Evolutionary conservation across 2,888 invertebrate species (phyloP).

Genomic region (Mythimna pallens): DNA sequence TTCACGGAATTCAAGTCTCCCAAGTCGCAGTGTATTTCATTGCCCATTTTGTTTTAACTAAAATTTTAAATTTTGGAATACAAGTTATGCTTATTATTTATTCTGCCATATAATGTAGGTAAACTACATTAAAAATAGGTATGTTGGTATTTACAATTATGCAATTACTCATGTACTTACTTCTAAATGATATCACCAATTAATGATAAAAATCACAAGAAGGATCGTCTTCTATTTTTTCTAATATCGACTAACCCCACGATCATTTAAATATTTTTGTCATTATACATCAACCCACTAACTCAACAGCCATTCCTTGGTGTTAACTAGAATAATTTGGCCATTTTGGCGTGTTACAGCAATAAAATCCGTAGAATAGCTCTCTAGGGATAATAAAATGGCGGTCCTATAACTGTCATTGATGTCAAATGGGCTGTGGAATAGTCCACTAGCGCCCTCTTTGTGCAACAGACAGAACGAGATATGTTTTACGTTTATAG

Average conservation of each 20-base stretch:
- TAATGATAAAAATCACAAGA: too few species aligned
- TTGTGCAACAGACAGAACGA: conserved; percentile 63
- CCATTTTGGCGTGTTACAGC: conserved; percentile 68
- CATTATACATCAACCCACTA: conserved; percentile 31
- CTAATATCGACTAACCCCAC: background rate
- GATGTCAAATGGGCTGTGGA: conserved; percentile 65
- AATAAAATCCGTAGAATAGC: conserved; percentile 68
- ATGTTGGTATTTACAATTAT: background rate
- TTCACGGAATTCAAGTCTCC: conserved; percentile 14
- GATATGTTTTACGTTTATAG: conserved; percentile 64
- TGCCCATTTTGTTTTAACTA: background rate
- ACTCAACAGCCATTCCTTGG: conserved; percentile 58
- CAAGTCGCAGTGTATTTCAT: conserved; percentile 17
- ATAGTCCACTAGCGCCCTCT: conserved; percentile 59
- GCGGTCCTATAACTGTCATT: conserved; percentile 63
- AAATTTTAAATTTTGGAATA: background rate
- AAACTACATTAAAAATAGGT: background rate
- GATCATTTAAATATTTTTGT: conserved; percentile 45
- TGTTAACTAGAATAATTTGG: conserved; percentile 70
- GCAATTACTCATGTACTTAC: too few species aligned
- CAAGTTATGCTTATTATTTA: background rate
- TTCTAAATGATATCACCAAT: too few species aligned
- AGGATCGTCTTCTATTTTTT: background rate
- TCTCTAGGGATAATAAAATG: conserved; percentile 66
- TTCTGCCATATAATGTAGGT: background rate